Evolutionary conservation across 2,797 vertebrate genomes (phyloP), one percentile per base, ranked within the genome.

Genomic region (Microchirus variegatus): DNA sequence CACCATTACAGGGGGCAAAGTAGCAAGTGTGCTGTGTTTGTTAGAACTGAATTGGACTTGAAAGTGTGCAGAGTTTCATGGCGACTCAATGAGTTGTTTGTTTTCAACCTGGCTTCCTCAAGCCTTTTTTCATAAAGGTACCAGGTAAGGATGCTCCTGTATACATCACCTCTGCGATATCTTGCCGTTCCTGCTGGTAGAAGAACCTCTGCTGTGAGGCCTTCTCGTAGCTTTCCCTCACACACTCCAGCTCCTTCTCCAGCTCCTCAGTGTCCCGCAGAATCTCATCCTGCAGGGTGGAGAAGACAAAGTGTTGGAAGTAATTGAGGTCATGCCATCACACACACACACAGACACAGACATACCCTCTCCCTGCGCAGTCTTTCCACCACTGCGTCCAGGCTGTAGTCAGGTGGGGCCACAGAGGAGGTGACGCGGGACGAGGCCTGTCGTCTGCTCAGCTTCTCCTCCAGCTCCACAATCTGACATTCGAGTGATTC

Each of bases 291-390:
- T 94, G 77, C 60, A 76, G 46, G 10, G 37, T 81, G 73, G 56
- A 13, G 47, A 54, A 61, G 14, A 73, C 43, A 22, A 22, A 59
- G 26, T 56, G 57, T 77, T 69, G 55, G 11, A 15, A 59, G 31
- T 57, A 66, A 52, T 36, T 15, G 17, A 59, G 18, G 56, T 16
- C 59, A 69, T 71, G 59, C 18, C 36, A 56, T 53, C 65, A 51
- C 43, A 50, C 42, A 51, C 37, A n/a, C 37, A 72, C 17, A 76
- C 52, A 45, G 59, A 74, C 63, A 59, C 76, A 73, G 69, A 64
- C 72, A 65, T 82, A 94, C 93, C 92, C 83, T 91, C 69, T 94
- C 89, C 65, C 44, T 83, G 31, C 70, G 75, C 62, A 94, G 90
- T 59, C 77, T 87, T 47, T 89, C 82, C 63, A 92, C 86, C 53